phyloP scores from a whole-genome alignment of 2,113 vertebrate species.

The Mastomys natalensis region DNA sequence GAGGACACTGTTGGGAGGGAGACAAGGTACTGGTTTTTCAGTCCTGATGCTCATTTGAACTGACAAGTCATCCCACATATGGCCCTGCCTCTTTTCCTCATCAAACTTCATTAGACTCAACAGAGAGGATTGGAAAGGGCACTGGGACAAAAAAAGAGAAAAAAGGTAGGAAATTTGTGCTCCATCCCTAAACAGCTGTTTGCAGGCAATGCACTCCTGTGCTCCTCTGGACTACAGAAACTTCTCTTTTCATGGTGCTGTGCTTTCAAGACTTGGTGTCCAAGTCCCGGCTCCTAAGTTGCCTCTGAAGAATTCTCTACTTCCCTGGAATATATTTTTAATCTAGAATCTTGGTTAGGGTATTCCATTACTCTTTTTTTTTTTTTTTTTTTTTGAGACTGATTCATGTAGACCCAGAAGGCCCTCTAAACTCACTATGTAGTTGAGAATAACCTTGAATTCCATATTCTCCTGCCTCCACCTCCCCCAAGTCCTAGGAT shows the following conservation, averaged over 20 bases:
- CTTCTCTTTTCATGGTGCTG: neutral
- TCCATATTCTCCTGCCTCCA: neutral
- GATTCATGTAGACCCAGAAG: neutral
- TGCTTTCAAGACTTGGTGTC: neutral
- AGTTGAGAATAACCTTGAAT: neutral
- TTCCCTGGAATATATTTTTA: neutral
- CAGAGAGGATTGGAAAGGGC: neutral
- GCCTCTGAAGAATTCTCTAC: neutral
- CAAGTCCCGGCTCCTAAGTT: neutral
- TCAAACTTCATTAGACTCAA: constrained; percentile 52
- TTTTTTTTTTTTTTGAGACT: neutral
- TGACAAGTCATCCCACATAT: neutral
- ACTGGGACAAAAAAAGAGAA: neutral
- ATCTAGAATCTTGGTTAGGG: neutral
- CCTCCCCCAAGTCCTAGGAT: neutral
- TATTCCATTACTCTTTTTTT: neutral
- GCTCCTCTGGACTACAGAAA: neutral
- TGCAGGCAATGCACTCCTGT: neutral
- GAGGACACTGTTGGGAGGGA: neutral
- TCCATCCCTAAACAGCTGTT: neutral
- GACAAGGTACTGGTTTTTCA: neutral
- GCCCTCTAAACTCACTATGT: neutral
- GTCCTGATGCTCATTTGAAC: constrained; percentile 6
- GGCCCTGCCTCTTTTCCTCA: constrained; percentile 26
- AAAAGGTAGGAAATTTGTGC: neutral